Percentiles rank a stretch among this genome's conserved stretches.
phyloP scores from a whole-genome alignment of 2,113 vertebrate species.

The Centrocercus urophasianus region DNA sequence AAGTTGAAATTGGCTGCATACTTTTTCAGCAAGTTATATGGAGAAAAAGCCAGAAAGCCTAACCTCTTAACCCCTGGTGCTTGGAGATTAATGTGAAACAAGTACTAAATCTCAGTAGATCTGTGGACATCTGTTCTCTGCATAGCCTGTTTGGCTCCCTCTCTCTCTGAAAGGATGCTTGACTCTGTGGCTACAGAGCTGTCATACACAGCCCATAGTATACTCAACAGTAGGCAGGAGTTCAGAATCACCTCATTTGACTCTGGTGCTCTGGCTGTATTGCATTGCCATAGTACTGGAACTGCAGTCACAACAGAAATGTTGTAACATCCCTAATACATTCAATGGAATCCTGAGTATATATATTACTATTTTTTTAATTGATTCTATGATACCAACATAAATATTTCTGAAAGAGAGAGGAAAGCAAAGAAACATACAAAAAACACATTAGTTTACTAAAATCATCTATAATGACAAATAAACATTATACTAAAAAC shows the following conservation, averaged over 20 bases:
- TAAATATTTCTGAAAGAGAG: not conserved
- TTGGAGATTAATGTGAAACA: slow-evolving; percentile 49
- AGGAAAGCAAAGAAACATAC: not conserved
- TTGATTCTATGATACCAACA: not conserved
- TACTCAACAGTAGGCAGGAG: not conserved
- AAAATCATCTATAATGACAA: not conserved
- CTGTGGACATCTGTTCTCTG: slow-evolving; percentile 1
- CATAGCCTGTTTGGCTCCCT: not conserved
- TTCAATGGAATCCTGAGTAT: not conserved
- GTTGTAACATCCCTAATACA: not conserved
- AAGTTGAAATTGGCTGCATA: not conserved
- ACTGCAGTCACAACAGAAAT: not conserved
- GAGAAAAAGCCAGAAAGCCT: not conserved
- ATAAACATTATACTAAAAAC: not conserved
- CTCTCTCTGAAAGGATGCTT: not conserved
- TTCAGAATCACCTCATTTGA: not conserved
- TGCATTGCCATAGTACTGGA: not conserved
- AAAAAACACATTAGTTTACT: not conserved
- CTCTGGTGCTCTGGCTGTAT: not conserved
- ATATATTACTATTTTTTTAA: not conserved
- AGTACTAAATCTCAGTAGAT: not conserved
- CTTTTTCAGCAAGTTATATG: not conserved
- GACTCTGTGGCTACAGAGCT: not conserved
- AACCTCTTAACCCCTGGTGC: slow-evolving; percentile 33
- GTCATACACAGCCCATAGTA: not conserved